phyloP scores from a whole-genome alignment of 2,888 invertebrate genomes.

The Leptothorax acervorum region DNA sequence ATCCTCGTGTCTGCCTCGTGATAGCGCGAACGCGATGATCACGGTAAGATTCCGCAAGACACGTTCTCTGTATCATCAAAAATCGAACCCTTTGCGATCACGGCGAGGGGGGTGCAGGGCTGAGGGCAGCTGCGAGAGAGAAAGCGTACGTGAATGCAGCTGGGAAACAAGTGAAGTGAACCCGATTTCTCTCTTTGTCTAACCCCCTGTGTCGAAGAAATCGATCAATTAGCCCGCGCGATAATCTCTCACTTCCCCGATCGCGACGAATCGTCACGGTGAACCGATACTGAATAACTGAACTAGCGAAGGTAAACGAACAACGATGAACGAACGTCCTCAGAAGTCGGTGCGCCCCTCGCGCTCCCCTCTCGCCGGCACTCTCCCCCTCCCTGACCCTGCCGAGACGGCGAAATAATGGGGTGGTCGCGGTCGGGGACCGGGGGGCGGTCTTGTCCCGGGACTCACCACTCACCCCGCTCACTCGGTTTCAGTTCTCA shows the following conservation, averaged over 20 bases:
- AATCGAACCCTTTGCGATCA: too few relatives aligned
- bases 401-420: neutral
- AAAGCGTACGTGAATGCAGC: too few relatives aligned
- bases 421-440: neutral
- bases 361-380: neutral
- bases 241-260: neutral
- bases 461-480: too few relatives aligned
- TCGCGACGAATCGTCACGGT: neutral
- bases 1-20: neutral
- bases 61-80: neutral
- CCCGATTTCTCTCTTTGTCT: neutral
- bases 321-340: neutral
- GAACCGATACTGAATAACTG: too few relatives aligned
- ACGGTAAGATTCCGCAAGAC: neutral
- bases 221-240: neutral
- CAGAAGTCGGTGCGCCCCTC: neutral
- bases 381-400: too few relatives aligned
- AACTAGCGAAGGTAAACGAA: constrained; percentile 36
- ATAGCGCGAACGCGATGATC: neutral
- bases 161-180: constrained; percentile 1
- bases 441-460: too few relatives aligned
- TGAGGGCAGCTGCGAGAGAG: too few relatives aligned
- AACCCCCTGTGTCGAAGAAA: neutral
- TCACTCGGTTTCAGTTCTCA: neutral
- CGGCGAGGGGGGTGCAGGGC: too few relatives aligned